Base-by-base conservation (phyloP, 1,140 invertebrate genomes). In the Parasteatoda tepidariorum region DNA sequence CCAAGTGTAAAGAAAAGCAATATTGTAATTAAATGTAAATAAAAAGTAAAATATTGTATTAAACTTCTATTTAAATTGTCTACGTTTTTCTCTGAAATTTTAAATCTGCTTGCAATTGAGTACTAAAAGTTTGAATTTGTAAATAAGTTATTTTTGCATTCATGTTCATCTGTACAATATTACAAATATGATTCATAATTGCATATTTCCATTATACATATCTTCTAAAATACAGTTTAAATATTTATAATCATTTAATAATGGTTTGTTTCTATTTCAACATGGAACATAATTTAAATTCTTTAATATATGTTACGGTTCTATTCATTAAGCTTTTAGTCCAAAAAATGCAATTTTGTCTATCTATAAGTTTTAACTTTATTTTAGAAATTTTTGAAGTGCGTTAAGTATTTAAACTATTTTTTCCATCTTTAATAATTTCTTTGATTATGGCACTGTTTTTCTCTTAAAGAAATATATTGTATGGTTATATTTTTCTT, bases 1-100 rank as follows among this genome's bases (percentile, higher is more conserved):
- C 83, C 86, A 86, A 61, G 86, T 87, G 15, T 86, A 66, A 84
- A 57, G 26, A 57, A 9, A 30, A 4, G 4, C 18, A 48, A 48
- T 2, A 9, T 48, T 48, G 38, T 48, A 18, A 13, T 18, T 4
- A 13, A 18, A 18, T 48, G 38, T 48, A 48, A 9, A 48, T 48
- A 13, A 13, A n/a, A n/a, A n/a, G n/a, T 4, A 48, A 4, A 9
- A 48, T 9, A 48, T 48, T 48, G 18, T 48, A 13, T 48, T 9
- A 48, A 48, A 13, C 38, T 48, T 48, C 38, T 48, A 4, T 48
- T 18, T 2, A 13, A 18, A 48, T n/a, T 13, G 38, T 48, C 38
- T 48, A 18, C 18, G 9, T 2, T 1, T 13, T 4, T 13, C 9
- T 48, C 38, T 48, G 38, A 18, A 9, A 4, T 9, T 48, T 48